phyloP scores from a whole-genome alignment of 64 coral and sea anemone species.

The Porites lutea region DNA sequence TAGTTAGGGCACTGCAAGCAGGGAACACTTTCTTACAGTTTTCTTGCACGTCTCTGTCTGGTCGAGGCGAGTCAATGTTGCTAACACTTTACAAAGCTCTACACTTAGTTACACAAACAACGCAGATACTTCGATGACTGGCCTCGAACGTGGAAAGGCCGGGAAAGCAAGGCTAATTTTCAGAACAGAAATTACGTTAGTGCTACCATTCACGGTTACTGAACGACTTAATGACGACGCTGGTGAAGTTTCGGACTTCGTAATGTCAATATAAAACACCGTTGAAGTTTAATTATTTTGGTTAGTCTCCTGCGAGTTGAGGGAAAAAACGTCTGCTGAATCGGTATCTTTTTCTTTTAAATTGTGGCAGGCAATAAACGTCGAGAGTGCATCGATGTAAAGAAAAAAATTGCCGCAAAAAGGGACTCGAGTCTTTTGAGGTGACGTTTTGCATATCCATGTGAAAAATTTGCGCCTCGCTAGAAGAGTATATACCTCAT shows the following conservation, averaged over 20 bases:
- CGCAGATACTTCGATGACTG: not conserved
- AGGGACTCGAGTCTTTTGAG: constrained; percentile 22
- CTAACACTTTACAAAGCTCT: not conserved
- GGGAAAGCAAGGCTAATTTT: not conserved
- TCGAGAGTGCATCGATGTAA: constrained; percentile 3
- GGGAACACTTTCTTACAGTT: too few species aligned
- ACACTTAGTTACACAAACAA: not conserved
- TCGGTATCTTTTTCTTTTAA: not conserved
- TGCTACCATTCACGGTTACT: not conserved
- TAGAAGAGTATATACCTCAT: not conserved
- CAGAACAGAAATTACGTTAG: not conserved
- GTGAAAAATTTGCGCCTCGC: constrained; percentile 16
- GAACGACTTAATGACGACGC: constrained; percentile 4
- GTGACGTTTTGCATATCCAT: constrained; percentile 50
- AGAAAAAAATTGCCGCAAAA: constrained; percentile 46
- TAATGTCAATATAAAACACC: constrained; percentile 5
- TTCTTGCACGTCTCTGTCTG: not conserved
- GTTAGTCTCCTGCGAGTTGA: not conserved
- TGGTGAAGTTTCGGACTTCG: constrained; percentile 14
- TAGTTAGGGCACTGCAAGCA: not conserved
- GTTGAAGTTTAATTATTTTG: constrained; percentile 30
- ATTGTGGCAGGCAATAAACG: constrained; percentile 13
- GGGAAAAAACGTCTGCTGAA: not conserved
- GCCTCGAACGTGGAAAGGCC: not conserved
- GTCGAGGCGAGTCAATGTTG: constrained; percentile 4